Percentiles rank a stretch among this genome's conserved stretches.
phyloP scores from a whole-genome alignment of 2,888 invertebrate species.

The Andrena minutula region DNA sequence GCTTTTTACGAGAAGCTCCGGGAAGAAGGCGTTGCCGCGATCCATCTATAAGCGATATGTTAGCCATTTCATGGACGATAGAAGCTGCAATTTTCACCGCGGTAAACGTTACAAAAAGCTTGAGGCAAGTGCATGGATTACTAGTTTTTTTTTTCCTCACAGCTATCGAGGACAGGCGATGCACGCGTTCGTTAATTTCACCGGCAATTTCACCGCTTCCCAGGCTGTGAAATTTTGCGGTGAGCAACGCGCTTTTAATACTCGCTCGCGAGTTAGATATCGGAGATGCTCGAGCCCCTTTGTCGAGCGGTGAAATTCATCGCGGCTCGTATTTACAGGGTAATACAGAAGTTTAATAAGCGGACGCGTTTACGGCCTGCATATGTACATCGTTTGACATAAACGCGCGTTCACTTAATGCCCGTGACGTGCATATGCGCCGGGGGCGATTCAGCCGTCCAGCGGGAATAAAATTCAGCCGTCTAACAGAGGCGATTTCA shows the following conservation, averaged over 20 bases:
- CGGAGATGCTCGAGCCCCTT: constrained; percentile 48
- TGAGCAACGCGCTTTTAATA: constrained; percentile 20
- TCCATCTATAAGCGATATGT: constrained; percentile 35
- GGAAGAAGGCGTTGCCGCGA: constrained; percentile 12
- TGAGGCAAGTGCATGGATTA: too few relatives aligned
- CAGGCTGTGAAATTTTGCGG: constrained; percentile 9
- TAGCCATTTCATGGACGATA: constrained; percentile 31
- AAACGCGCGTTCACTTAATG: constrained; percentile 38
- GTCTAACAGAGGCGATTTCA: background rate
- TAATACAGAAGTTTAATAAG: constrained; percentile 56
- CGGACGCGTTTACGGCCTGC: constrained; percentile 44
- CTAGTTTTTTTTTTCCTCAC: background rate
- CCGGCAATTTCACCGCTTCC: background rate
- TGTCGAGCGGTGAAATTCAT: constrained; percentile 52
- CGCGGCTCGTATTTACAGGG: constrained; percentile 46
- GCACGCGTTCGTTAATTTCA: constrained; percentile 9
- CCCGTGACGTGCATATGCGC: constrained; percentile 23
- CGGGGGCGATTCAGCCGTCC: background rate
- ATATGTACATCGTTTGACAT: constrained; percentile 30
- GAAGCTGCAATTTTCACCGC: background rate
- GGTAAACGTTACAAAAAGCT: too few relatives aligned
- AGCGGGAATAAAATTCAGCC: constrained; percentile 18
- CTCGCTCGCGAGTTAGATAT: constrained; percentile 40
- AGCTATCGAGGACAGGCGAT: background rate
- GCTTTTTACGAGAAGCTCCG: constrained; percentile 31